Base-by-base conservation (phyloP, 2,797 vertebrate genomes). In the Coreius guichenoti region DNA sequence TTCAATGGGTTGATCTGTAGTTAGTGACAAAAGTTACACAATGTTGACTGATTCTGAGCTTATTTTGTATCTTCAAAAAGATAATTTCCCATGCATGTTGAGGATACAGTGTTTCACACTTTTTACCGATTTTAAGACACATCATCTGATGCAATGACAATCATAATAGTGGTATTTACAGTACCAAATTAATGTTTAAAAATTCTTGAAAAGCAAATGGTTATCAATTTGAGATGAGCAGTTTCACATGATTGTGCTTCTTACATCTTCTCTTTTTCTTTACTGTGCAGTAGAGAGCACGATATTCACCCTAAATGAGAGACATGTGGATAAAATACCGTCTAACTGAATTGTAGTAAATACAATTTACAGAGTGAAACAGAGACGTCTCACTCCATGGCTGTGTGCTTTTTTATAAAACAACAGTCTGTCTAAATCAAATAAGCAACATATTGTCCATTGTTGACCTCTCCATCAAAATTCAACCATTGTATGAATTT, bases 281-380 rank as follows among this genome's bases (percentile, higher is more conserved):
- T 56, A 51, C 51, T 69, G 26, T 39, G 47, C 23, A 72, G 65
- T 33, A 68, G 68, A 70, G 13, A 26, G 49, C 36, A 63, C 79
- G 54, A 45, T 85, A 67, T 16, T 78, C 68, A 82, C 17, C 45
- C 49, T 72, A 77, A 87, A 77, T 67, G 47, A 76, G 80, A 87
- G 65, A 31, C 83, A 89, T 86, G 86, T 77, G 83, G 58, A 80
- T 54, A 29, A 82, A 65, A 74, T 85, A 58, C 68, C 58, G 26
- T 78, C 61, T 80, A 89, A 89, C 81, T 69, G 54, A 83, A 87
- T 89, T 89, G 80, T 7, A 47, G 88, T 17, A 87, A 89, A 89
- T 89, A 23, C 43, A 73, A 89, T 89, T 86, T 82, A 63, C 58
- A 75, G 74, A 17, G 74, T 58, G 58, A 33, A 69, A 81, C 82